Evolutionary conservation across 1,140 invertebrate genomes (phyloP), one percentile per base, ranked within the genome.

Genomic region (Metopolophium dirhodum): DNA sequence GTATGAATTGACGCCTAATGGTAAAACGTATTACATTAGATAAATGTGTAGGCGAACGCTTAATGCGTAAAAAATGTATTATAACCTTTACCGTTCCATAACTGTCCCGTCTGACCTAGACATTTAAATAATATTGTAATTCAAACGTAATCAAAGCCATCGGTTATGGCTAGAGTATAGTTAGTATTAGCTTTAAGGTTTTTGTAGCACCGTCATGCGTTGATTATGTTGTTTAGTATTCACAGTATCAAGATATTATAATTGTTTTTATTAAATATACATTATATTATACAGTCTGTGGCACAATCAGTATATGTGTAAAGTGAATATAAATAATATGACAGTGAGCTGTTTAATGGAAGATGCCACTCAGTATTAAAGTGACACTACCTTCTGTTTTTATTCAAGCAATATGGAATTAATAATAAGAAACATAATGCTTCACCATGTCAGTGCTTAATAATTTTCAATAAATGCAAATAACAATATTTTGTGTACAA

Each of bases 111-210:
- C 11, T 23, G 61, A 77, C 61, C 61, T 77, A 77, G 30, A 77
- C 61, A n/a, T 77, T 77, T 77, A 18, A 77, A 77, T 77, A n/a
- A 77, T 77, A 77, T n/a, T 77, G 61, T 77, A n/a, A 77, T n/a
- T 77, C n/a, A 77, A 86, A 45, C 14, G 18, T 30, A 87, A 87
- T 49, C 30, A 49, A 49, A 87, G 7, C 47, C 11, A 87, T 87
- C 86, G 20, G n/a, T 7, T 54, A 54, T 22, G 51, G 1, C 14
- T n/a, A n/a, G 4, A 14, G 61, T 68, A 18, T n/a, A 68, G 30
- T 11, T 68, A n/a, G 30, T 68, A 18, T 68, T n/a, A 68, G 1
- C 30, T 68, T 30, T 87, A 87, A 87, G 47, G 7, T 30, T 26
- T 87, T 37, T 82, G 18, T 22, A 82, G 35, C 35, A 37, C 35